These are phyloP conservation scores for Sepioteuthis lessoniana DNA, from an alignment of 2,888 invertebrate species.

Conservation along the genomic window DNA sequence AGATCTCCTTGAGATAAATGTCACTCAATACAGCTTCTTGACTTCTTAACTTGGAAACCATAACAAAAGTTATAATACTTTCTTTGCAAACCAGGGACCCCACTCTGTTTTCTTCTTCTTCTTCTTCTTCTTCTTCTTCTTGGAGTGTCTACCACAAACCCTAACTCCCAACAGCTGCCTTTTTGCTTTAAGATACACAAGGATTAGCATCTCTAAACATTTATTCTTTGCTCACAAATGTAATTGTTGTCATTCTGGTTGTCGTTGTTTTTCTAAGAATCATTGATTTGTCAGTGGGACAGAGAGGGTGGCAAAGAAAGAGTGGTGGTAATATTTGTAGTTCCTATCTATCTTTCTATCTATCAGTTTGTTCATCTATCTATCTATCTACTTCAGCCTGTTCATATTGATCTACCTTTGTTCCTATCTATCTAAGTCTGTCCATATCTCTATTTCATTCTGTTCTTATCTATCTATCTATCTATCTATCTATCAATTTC, in stretches of 20 bases:
- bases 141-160: not conserved
- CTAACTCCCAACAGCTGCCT: not conserved
- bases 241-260: not conserved
- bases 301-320: not conserved
- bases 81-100: not conserved
- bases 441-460: too few relatives aligned
- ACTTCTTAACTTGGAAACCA: not conserved
- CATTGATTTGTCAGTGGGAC: not conserved
- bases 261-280: not conserved
- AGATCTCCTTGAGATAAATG: not conserved
- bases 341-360: not conserved
- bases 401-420: not conserved
- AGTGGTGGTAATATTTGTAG: not conserved
- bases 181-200: not conserved
- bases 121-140: not conserved
- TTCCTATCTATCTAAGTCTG: not conserved
- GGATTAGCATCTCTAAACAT: constrained; percentile 33
- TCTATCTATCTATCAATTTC: not conserved
- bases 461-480: not conserved
- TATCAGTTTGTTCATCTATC: not conserved
- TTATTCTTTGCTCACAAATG: constrained; percentile 33
- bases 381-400: not conserved
- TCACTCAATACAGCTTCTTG: not conserved
- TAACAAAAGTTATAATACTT: not conserved
- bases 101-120: not conserved